Conservation (phyloP, 2,888 invertebrate genomes). For the Disparrhopalites patrizii region DNA sequence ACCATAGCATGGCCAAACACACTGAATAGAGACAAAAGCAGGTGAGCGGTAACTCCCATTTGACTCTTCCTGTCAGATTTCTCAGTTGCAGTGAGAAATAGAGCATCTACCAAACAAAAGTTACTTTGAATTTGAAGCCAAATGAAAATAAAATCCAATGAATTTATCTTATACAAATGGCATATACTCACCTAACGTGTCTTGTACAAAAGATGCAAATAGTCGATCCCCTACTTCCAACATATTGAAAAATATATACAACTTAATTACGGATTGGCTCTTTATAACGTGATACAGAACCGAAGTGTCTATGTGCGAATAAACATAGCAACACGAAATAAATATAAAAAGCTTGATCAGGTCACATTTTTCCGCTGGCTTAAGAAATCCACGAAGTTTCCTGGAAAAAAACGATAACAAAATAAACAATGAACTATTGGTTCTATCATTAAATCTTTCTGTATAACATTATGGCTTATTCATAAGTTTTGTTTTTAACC, state of each 20-base stretch:
- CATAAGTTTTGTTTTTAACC: too few relatives aligned
- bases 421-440: too few relatives aligned
- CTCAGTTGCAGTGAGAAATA: constrained; percentile 98
- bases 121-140: too few relatives aligned
- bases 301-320: constrained; percentile 93
- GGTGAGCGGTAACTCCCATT: constrained; percentile 82
- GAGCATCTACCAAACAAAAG: constrained; percentile 63
- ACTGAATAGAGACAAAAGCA: constrained; percentile 82
- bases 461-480: too few relatives aligned
- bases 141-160: too few relatives aligned
- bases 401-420: constrained; percentile 20
- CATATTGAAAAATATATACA: constrained; percentile 99
- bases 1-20: constrained; percentile 57
- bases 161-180: not conserved
- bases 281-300: constrained; percentile 96
- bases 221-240: constrained; percentile 89
- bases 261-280: constrained; percentile 97
- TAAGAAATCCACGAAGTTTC: constrained; percentile 60
- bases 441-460: too few relatives aligned
- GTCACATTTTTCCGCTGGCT: constrained; percentile 93
- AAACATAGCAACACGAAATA: constrained; percentile 72
- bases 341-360: constrained; percentile 87
- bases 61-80: constrained; percentile 79
- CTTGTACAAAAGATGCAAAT: constrained; percentile 95
- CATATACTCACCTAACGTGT: constrained; percentile 63